Evolutionary conservation across 2,797 vertebrate genomes (phyloP), one percentile per base, ranked within the genome.

Genomic region (Macroramphosus scolopax): DNA sequence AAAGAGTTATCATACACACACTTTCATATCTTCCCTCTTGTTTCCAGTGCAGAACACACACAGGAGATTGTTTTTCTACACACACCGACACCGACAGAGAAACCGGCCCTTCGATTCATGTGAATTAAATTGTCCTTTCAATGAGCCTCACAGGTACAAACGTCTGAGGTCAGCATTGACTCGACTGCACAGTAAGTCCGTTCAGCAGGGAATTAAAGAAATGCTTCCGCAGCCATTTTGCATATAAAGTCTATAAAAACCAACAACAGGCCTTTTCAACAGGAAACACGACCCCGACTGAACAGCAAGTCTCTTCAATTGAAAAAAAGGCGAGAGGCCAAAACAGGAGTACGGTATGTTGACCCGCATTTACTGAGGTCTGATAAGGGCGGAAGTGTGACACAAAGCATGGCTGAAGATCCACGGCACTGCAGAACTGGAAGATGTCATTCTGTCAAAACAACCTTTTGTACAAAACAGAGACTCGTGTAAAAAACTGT

Each of bases 201-300:
- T 41, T 47, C 60, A 63, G 37, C 12, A 34, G 13, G 45, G 63
- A 67, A 12, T 48, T 51, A 51, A 69, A 67, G 59, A 70, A 68
- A 67, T 42, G 59, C 66, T 58, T 52, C 34, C 2, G 58, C 70
- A 67, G 48, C 75, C 62, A 63, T 69, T 81, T 87, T 85, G 81
- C 84, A 86, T 85, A 88, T 70, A 75, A 82, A 80, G 79, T 81
- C 76, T 9, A 37, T 78, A 82, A 80, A 81, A 75, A 73, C 63
- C 58, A 60, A 61, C 53, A 58, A 63, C 48, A 57, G 69, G 69
- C n/a, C n/a, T n/a, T n/a, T n/a, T n/a, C n/a, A n/a, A n/a, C n/a
- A n/a, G n/a, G n/a, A n/a, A n/a, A n/a, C n/a, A n/a, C n/a, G n/a
- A n/a, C n/a, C n/a, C 20, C 3, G 20, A 6, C 20, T 22, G 52